Base-by-base conservation (phyloP, 2,797 vertebrate species). In the Leptoclinus maculatus region DNA sequence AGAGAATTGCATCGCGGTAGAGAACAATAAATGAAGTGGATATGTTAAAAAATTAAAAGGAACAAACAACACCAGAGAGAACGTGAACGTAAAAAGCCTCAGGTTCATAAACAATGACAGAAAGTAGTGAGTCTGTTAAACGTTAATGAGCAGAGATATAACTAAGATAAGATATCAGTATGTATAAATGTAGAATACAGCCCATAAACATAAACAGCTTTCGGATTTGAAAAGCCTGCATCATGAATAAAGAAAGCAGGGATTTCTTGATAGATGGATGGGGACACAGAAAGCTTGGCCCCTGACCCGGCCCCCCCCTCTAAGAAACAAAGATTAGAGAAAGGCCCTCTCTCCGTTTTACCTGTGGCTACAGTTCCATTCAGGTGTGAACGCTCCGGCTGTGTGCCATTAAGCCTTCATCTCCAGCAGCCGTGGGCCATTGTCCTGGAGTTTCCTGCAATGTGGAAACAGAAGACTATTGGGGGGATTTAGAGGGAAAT, bases 401-500 rank as follows among this genome's bases (percentile, higher is more conserved):
- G 54, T 78, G 21, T 64, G 67, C 69, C 10, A 71, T 49, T 89
- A 88, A 86, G 80, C 85, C 73, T 53, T 64, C 71, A 69, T 79
- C 83, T 71, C 73, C 43, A 62, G 73, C 84, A 80, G 83, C 87
- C 14, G 14, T 3, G 2, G 67, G 84, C 27, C 82, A 73, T 83
- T 65, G 79, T 87, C 86, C 86, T 17, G 38, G 58, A 83, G 68
- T 87, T 80, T 80, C 74, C 80, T 67, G 71, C 79, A 27, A 54
- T 13, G 62, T 70, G 80, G 84, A 89, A 89, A 84, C 72, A 69
- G 27, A 54, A 41, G 82, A 76, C 75, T 45, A 39, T 66, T 72
- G 29, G 29, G 29, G 83, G 86, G 87, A 93, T 93, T 89, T 85
- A 63, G 65, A 83, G 78, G 49, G 45, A 85, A 90, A 93, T 88